Percentiles rank a stretch among this genome's conserved stretches.
Evolutionary conservation across 2,888 invertebrate species (phyloP).

Genomic region (Meteorus colon): DNA sequence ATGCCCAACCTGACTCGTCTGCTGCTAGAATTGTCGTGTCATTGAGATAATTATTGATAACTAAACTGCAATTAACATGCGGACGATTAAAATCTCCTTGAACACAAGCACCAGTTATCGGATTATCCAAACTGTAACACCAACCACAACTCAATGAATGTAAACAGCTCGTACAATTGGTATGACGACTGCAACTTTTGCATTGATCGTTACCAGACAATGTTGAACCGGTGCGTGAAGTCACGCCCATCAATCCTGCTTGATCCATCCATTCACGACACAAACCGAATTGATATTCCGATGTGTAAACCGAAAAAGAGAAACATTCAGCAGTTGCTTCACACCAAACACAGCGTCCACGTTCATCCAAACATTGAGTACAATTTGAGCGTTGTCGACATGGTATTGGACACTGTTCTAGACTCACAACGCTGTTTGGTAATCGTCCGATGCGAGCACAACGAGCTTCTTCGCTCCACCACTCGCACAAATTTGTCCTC

Average conservation of each 20-base stretch:
- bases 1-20: conserved; percentile 88
- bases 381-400: conserved; percentile 87
- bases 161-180: conserved; percentile 86
- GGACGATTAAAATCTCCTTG: conserved; percentile 91
- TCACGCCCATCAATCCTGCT: conserved; percentile 74
- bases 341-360: conserved; percentile 96
- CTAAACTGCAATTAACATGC: conserved; percentile 81
- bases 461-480: conserved; percentile 92
- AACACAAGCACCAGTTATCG: conserved; percentile 89
- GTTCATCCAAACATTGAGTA: conserved; percentile 87
- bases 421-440: conserved; percentile 79
- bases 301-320: conserved; percentile 95
- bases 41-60: conserved; percentile 76
- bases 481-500: conserved; percentile 85
- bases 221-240: conserved; percentile 63
- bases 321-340: conserved; percentile 94
- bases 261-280: conserved; percentile 96
- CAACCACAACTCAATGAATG: conserved; percentile 93
- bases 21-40: conserved; percentile 72
- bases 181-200: conserved; percentile 84
- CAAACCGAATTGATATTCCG: conserved; percentile 93
- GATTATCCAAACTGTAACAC: conserved; percentile 92
- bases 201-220: conserved; percentile 79
- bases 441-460: conserved; percentile 87
- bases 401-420: conserved; percentile 84